A percentile compares a stretch with the other conserved stretches of the same genome.
These are phyloP conservation scores for Pseudochirops corinnae DNA, from an alignment of 2,797 vertebrate genomes.

Conservation along the genomic window DNA sequence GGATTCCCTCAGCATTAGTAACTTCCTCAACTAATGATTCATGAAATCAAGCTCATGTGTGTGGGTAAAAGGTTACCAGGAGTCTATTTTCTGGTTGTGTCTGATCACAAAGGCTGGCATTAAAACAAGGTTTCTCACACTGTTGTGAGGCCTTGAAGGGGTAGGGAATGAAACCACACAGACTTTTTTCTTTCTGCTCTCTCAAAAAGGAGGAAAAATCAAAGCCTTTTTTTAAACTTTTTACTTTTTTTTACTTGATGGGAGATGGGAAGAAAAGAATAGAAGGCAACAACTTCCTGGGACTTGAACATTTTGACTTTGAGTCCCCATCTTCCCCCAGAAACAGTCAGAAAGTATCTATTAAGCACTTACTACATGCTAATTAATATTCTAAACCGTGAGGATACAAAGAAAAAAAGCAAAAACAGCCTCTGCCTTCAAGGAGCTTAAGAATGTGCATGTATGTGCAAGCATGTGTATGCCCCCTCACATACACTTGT, in stretches of 20 bases:
- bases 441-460: background rate
- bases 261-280: background rate
- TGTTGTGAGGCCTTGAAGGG: background rate
- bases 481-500: background rate
- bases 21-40: background rate
- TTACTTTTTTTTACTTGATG: background rate
- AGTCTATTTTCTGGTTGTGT: background rate
- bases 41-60: background rate
- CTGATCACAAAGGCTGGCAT: background rate
- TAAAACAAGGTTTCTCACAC: conserved; percentile 3
- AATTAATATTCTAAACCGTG: background rate
- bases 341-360: background rate
- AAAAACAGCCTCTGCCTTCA: background rate
- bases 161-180: background rate
- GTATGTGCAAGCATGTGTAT: background rate
- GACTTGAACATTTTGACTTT: background rate
- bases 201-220: background rate
- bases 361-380: background rate
- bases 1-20: background rate
- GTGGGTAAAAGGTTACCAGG: conserved; percentile 1
- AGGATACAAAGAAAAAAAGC: background rate
- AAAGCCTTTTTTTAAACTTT: background rate
- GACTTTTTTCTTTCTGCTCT: background rate
- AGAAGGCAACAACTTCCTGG: background rate
- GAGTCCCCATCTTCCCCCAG: background rate